Evolutionary conservation across 2,113 vertebrate genomes (phyloP), one percentile per base, ranked within the genome.

Genomic region (Marcusenius ussheri): DNA sequence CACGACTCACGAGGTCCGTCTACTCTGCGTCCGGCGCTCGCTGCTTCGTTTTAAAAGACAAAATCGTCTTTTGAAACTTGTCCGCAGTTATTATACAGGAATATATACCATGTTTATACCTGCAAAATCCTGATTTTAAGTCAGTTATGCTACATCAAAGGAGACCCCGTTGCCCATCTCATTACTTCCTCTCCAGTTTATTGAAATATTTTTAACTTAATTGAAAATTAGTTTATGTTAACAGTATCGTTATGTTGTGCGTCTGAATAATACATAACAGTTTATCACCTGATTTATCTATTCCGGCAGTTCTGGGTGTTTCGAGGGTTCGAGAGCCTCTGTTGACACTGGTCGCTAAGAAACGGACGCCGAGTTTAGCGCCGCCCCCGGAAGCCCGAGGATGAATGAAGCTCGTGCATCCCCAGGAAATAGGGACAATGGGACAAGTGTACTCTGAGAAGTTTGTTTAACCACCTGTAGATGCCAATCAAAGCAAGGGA

Each of bases 271-370:
- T 39, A 80, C 31, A 17, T 56, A 88, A 56, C 31, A 51, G 86
- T 50, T 35, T 56, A 50, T 21, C 15, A 88, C 49, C 86, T 88
- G 35, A 42, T 39, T 19, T 80, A 19, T 49, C n/a, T 11, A 56
- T 19, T 88, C n/a, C 47, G 17, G 49, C 49, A 10, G 24, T 56
- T 88, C 49, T 39, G 49, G 51, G 8, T 88, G 4, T 47, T 88
- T 53, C 17, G 46, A 51, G 17, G 27, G 13, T 53, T 88, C 13
- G 49, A 42, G 46, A 49, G n/a, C 45, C 88, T 91, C 53, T 51
- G 89, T 85, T 51, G 85, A 86, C 74, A 49, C 13, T 42, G 74
- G 92, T 93, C 91, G 91, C 92, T 91, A 91, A 39, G 92, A 53
- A 49, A 93, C 90, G 3, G n/a, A 35, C 24, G 86, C n/a, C 7